Base-by-base conservation (phyloP, 2,888 invertebrate species). In the Heliconius charithonia region DNA sequence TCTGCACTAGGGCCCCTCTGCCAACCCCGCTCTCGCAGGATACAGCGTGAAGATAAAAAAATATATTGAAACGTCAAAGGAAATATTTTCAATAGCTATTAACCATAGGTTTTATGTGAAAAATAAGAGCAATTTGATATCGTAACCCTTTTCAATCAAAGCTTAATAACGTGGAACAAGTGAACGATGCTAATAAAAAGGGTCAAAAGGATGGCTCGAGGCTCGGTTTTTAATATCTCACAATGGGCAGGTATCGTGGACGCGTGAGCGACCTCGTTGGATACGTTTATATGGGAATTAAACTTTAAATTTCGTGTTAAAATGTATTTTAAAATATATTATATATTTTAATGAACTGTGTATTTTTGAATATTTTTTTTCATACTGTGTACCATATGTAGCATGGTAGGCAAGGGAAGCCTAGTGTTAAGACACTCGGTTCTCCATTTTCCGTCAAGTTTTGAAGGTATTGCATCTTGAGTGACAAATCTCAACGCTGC, bases 191-290 rank as follows among this genome's bases (percentile, higher is more conserved):
- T 78, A 80, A 80, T 78, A 92, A 91, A 92, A 93, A 91, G 73
- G 93, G 93, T 92, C 92, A 90, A 91, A 91, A 89, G 89, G 86
- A 90, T 90, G 85, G 91, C 90, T 87, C 82, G 81, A 86, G 89
- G 91, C 89, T 87, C 88, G 90, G 90, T 92, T 92, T 92, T 92
- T 92, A 92, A 92, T 92, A 92, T 92, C 92, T 92, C 90, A 91
- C 89, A 89, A 86, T 70, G 37, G 77, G 27, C 70, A 70, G 74
- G 70, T 77, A 63, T 37, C 7, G 73, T 65, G 74, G 72, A 66
- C 37, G 79, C 74, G 69, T 25, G 66, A 75, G n/a, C 59, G 37
- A 62, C 56, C 67, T 27, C 56, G 25, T 56, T 71, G 75, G 66
- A 69, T 63, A 70, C 32, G 25, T 73, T 77, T 77, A 69, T 56